Evolutionary conservation across 2,888 invertebrate genomes (phyloP).

Genomic region (Chloromyia formosa): DNA sequence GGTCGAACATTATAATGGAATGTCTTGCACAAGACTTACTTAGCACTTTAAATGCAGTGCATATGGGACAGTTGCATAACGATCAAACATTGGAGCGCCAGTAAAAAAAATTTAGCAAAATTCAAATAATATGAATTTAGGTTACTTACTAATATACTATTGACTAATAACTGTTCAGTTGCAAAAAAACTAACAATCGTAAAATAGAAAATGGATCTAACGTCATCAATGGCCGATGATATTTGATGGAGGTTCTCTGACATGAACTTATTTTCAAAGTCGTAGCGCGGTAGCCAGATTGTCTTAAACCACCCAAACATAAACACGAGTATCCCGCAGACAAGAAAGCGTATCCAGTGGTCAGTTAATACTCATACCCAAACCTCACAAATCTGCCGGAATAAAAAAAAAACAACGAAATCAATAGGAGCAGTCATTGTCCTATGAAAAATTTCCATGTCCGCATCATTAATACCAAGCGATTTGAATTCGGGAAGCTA

Average conservation of each 20-base stretch:
- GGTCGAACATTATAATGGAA: no score
- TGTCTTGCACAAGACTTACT: no score
- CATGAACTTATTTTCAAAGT: conserved; percentile 34
- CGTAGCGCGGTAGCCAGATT: conserved; percentile 39
- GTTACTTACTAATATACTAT: no score
- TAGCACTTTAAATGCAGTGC: no score
- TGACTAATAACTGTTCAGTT: no score
- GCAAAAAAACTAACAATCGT: no score
- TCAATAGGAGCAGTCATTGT: conserved; percentile 41
- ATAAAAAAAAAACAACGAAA: background rate
- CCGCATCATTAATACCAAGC: conserved; percentile 32
- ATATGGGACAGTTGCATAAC: no score
- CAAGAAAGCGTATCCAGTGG: background rate
- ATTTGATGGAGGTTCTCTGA: conserved; percentile 22
- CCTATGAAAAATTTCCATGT: conserved; percentile 25
- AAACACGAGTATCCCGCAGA: conserved; percentile 39
- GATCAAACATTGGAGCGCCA: no score
- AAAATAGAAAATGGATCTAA: background rate
- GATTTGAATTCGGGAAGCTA: background rate
- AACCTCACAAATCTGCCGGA: no score
- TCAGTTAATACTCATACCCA: background rate
- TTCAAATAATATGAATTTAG: no score
- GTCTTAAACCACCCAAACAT: conserved; percentile 26
- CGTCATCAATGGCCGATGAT: background rate
- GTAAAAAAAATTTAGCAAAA: no score